Conservation (phyloP, 2,888 invertebrate species). For the Helleia helle region DNA sequence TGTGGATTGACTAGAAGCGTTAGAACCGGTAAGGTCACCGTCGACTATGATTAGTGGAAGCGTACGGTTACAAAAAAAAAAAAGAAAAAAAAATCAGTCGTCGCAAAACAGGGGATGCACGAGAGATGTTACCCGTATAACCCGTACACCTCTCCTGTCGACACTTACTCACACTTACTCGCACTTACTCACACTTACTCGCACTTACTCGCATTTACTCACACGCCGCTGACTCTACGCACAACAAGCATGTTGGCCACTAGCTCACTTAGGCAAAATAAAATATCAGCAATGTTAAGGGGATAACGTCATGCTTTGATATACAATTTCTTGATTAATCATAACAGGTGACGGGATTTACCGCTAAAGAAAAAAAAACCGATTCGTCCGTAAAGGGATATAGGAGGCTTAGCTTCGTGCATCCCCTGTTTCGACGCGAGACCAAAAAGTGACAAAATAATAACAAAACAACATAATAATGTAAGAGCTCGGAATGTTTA, state of each 20-base stretch:
- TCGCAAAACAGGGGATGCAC: slow-evolving; percentile 66
- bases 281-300: slow-evolving; percentile 34
- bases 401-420: slow-evolving; percentile 69
- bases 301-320: slow-evolving; percentile 58
- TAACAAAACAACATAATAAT: slow-evolving; percentile 33
- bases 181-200: slow-evolving; percentile 29
- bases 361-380: slow-evolving; percentile 16
- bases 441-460: slow-evolving; percentile 37
- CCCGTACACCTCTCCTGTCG: slow-evolving; percentile 50
- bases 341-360: neutral
- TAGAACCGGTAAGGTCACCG: slow-evolving; percentile 39
- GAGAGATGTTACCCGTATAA: slow-evolving; percentile 37
- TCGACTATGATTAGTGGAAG: slow-evolving; percentile 63
- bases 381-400: slow-evolving; percentile 46
- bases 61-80: slow-evolving; percentile 71
- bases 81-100: slow-evolving; percentile 37
- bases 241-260: slow-evolving; percentile 57
- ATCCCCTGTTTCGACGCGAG: slow-evolving; percentile 71
- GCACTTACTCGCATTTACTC: slow-evolving; percentile 35
- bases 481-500: slow-evolving; percentile 59
- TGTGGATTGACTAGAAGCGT: slow-evolving; percentile 61
- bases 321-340: slow-evolving; percentile 21
- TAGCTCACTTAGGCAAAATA: slow-evolving; percentile 21
- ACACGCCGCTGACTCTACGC: slow-evolving; percentile 59
- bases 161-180: too few species aligned